Percentiles rank a stretch among this genome's conserved stretches.
Evolutionary conservation across 2,113 vertebrate species (phyloP).

Genomic region (Myanophis thanlyinensis): DNA sequence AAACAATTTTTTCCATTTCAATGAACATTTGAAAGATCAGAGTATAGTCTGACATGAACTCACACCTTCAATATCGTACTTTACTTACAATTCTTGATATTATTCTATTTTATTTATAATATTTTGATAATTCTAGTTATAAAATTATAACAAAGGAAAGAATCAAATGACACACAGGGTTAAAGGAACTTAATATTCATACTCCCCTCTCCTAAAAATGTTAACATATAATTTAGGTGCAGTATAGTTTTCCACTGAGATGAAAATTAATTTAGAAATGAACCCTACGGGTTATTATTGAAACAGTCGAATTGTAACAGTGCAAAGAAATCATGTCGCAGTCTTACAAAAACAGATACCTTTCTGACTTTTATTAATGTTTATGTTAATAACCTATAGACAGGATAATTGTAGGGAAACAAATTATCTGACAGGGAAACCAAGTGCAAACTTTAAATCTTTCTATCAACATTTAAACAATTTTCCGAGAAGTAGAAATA

Average conservation of each 20-base stretch:
- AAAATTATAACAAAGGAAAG: not conserved
- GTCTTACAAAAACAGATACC: not conserved
- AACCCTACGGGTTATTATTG: not conserved
- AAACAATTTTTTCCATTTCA: not conserved
- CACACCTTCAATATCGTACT: not conserved
- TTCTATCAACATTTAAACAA: not conserved
- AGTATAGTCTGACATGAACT: not conserved
- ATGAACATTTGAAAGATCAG: not conserved
- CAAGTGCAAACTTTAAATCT: not conserved
- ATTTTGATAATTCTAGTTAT: not conserved
- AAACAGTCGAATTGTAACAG: not conserved
- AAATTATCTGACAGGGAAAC: not conserved
- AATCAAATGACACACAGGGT: not conserved
- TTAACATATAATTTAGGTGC: not conserved
- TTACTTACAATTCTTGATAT: not conserved
- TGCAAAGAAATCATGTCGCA: not conserved
- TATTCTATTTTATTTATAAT: not conserved
- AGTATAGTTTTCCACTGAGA: not conserved
- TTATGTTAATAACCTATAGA: rapidly evolving
- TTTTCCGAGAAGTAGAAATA: not conserved
- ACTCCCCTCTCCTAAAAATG: not conserved
- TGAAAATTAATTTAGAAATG: not conserved
- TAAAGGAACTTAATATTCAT: not conserved
- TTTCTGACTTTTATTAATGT: too few relatives aligned
- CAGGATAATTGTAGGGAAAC: not conserved